Percentiles rank a stretch among this genome's conserved stretches.
Evolutionary conservation across 2,888 invertebrate genomes (phyloP).

Genomic region (Miltochrista miniata): DNA sequence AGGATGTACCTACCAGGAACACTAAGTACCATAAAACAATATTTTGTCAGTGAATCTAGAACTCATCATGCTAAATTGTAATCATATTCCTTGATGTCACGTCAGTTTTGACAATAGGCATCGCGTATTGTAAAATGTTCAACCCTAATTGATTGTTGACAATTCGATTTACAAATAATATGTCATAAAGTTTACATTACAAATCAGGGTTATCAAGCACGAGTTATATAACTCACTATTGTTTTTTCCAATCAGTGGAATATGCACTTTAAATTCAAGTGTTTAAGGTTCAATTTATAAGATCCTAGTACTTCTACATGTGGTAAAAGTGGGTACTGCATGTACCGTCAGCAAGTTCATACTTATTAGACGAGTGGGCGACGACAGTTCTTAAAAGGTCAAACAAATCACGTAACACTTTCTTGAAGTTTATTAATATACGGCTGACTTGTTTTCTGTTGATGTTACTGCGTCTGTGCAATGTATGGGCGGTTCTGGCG

Average conservation of each 20-base stretch:
- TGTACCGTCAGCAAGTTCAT: conserved; percentile 26
- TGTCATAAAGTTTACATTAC: conserved; percentile 29
- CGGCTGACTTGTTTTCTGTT: conserved; percentile 28
- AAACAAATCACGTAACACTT: conserved; percentile 59
- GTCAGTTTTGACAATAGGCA: not conserved
- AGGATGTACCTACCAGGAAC: too few relatives aligned
- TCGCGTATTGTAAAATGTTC: conserved; percentile 3
- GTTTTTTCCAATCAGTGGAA: conserved; percentile 15
- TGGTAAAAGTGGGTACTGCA: conserved; percentile 44
- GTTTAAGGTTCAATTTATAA: conserved; percentile 11
- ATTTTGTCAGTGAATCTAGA: too few relatives aligned
- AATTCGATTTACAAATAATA: conserved; percentile 13
- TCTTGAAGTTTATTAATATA: conserved; percentile 41
- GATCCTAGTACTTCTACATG: conserved; percentile 11
- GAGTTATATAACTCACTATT: conserved; percentile 34
- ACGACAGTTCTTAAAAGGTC: conserved; percentile 56
- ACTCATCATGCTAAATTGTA: not conserved
- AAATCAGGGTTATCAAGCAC: conserved; percentile 24
- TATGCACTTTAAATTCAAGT: not conserved
- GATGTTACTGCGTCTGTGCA: conserved; percentile 28
- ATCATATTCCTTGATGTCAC: not conserved
- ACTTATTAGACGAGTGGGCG: conserved; percentile 57
- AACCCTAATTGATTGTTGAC: conserved; percentile 23
- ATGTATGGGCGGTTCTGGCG: conserved; percentile 31
- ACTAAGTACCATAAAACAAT: too few relatives aligned